Evolutionary conservation across 37 sponge, comb jelly and placozoan genomes (phyloP), one percentile per base, ranked within the genome.

Genomic region (Halisarca cf. caerulea): DNA sequence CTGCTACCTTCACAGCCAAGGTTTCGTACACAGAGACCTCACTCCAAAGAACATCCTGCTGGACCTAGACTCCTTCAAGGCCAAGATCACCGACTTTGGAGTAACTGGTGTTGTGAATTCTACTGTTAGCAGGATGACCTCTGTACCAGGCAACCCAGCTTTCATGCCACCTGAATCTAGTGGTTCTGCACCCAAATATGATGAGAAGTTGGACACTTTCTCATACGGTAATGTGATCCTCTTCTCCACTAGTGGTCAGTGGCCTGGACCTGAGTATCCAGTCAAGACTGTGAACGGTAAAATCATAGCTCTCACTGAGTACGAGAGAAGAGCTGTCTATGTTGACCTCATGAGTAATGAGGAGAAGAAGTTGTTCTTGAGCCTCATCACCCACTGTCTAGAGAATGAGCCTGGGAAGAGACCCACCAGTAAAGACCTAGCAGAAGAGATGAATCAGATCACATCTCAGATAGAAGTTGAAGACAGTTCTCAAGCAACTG

Each of bases 101-200:
- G 24, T 74, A 9, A 43, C 43, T 9, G 15, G 77, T 5, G 41
- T 40, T n/a, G 18, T 44, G 11, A 43, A 36, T 24, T 37, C 77
- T 40, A 17, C 1, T 4, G 2, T 17, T 0, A 39, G 18, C 2
- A 43, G 21, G 0, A 20, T 20, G 17, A 74, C 24, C 11, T 74
- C 77, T 3, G 39, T 40, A 3, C 39, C 39, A 24, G 77, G 77
- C 2, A 74, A 33, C 3, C 77, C 77, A 25, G 77, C 77, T 40
- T 74, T 74, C 77, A 74, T 74, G 77, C 45, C 77, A 40, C 77
- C 77, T 41, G 77, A 74, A 40, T 42, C 77, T 41, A 35, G 30
- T n/a, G 38, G 36, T 0, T 1, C 9, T 9, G 20, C 20, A 3
- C 77, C 77, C 1, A 23, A 21, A 8, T 74, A 74, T 44, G 24